Conservation (phyloP, 2,888 invertebrate genomes). For the Tachina fera region DNA sequence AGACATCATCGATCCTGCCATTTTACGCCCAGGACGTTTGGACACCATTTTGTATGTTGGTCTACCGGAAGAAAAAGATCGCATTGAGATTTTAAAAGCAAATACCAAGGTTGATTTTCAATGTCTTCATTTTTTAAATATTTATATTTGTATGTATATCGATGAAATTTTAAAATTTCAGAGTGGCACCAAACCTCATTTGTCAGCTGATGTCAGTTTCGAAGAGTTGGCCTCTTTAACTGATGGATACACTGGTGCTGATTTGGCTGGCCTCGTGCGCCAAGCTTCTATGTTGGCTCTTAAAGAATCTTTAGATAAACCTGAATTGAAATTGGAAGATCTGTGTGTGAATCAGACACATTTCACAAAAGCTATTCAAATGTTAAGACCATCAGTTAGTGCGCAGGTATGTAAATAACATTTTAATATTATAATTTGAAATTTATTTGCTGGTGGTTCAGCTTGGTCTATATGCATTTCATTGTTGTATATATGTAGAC, state of each 20-base stretch:
- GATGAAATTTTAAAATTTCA: constrained; percentile 77
- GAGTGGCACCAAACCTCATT: constrained; percentile 90
- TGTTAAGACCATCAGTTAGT: constrained; percentile 94
- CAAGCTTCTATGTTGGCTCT: constrained; percentile 93
- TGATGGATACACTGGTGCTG: constrained; percentile 96
- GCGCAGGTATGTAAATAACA: constrained; percentile 84
- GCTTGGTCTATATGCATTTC: too few relatives aligned
- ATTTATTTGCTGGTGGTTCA: too few relatives aligned
- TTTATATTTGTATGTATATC: not conserved
- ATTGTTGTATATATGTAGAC: too few relatives aligned
- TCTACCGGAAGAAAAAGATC: constrained; percentile 90
- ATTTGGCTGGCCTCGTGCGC: constrained; percentile 93
- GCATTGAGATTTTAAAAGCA: constrained; percentile 93
- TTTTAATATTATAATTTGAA: not conserved
- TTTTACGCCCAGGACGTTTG: constrained; percentile 93
- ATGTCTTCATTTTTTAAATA: not conserved
- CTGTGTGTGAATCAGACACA: constrained; percentile 88
- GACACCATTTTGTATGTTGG: constrained; percentile 96
- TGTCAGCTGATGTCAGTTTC: constrained; percentile 91
- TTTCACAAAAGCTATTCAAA: constrained; percentile 89
- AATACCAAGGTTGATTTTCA: constrained; percentile 89
- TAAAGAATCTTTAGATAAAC: constrained; percentile 88
- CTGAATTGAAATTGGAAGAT: constrained; percentile 83
- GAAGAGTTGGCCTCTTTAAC: constrained; percentile 87
- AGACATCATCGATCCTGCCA: constrained; percentile 98